Evolutionary conservation across 2,797 vertebrate species (phyloP), one percentile per base, ranked within the genome.

Genomic region (Threskiornis aethiopicus): DNA sequence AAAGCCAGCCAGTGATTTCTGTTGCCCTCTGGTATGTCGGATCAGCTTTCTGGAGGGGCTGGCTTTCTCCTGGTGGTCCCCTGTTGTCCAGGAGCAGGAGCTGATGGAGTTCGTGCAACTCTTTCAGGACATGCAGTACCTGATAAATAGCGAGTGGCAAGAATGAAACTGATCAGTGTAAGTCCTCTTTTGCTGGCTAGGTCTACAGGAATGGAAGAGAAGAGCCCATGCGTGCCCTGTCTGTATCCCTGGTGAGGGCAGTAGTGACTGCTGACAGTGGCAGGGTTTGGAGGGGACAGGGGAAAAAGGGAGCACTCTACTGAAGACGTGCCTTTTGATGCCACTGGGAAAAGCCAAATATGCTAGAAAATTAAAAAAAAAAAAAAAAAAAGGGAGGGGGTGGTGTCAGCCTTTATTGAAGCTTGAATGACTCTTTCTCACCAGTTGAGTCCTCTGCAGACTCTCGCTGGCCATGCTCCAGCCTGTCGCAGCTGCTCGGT

Each of bases 351-450:
- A 78, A 96, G 20, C 31, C 37, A 81, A 69, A 64, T 61, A 52
- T 11, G 4, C 24, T 35, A 42, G 28, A 33, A 72, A 89, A 65
- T 26, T 19, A 58, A 18, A 6, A 24, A 18, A 47, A 13, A 29
- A 16, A 2, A 4, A 2, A 59, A 14, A n/a, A 20, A 1, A 4
- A 1, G 5, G 0, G 8, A 4, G 0, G 5, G 2, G 2, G 3
- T 8, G 16, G 11, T 5, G 10, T 51, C 46, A 79, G 28, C 18
- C n/a, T 79, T 47, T 66, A 0, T 76, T 94, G 51, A 37, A 58
- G 35, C 58, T 44, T 76, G 81, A 89, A 58, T 52, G 31, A 69
- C 16, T 85, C 61, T 57, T 31, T 70, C 67, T 91, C 69, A 28
- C 55, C 44, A 25, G 25, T 1, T 16, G 52, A 82, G 73, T 37